These are phyloP conservation scores for Neolamprologus devosi DNA, from an alignment of 2,113 vertebrate species.

Conservation along the genomic window DNA sequence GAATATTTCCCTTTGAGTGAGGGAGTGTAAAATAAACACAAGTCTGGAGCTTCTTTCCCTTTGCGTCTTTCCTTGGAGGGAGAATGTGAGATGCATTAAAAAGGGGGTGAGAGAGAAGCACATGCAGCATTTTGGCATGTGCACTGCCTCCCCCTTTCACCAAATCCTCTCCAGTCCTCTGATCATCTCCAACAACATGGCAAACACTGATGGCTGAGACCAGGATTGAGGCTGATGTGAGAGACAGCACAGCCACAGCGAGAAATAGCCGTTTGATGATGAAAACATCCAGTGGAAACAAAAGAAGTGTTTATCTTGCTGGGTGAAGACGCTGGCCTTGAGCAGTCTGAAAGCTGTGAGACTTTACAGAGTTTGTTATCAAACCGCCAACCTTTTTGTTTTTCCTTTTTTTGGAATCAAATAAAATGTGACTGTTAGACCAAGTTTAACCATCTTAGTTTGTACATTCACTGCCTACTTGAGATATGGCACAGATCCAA, in stretches of 20 bases:
- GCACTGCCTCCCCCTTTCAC: constrained; percentile 9
- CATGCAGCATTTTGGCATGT: constrained; percentile 35
- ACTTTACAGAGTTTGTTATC: not conserved
- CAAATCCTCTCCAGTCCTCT: constrained; percentile 30
- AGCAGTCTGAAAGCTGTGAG: not conserved
- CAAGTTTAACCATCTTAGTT: not conserved
- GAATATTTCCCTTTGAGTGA: constrained; percentile 72
- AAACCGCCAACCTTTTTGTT: not conserved
- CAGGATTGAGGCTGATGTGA: not conserved
- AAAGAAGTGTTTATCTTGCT: not conserved
- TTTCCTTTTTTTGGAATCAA: not conserved
- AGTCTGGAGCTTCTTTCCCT: constrained; percentile 29
- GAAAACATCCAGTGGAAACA: not conserved
- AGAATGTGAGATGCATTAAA: constrained; percentile 47
- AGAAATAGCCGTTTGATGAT: not conserved
- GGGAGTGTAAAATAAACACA: constrained; percentile 47
- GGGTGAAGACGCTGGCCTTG: not conserved
- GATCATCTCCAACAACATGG: constrained; percentile 27
- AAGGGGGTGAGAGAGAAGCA: constrained; percentile 15
- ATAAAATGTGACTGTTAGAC: not conserved
- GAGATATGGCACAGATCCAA: not conserved
- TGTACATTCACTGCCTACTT: not conserved
- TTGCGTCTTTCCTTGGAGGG: constrained; percentile 26
- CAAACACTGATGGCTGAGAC: not conserved
- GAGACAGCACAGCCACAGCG: not conserved